phyloP scores from a whole-genome alignment of 2,797 vertebrate genomes.

The Buceros bicornis region DNA sequence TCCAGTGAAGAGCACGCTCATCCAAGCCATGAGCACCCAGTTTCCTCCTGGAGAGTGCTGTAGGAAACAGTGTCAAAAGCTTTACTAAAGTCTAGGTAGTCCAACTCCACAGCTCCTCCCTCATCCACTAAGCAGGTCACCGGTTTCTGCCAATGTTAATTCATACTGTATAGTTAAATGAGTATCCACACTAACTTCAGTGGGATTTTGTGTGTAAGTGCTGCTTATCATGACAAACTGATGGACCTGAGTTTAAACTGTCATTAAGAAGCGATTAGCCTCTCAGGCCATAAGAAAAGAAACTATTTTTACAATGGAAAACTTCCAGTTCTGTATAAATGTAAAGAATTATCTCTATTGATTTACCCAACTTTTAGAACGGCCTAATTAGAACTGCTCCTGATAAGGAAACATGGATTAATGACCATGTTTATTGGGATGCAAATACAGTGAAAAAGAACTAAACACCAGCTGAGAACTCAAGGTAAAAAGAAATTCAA shows the following conservation, averaged over 20 bases:
- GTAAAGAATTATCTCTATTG: slow-evolving; percentile 25
- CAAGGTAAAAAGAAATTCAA: background rate
- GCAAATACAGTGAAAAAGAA: slow-evolving; percentile 18
- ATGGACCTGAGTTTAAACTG: background rate
- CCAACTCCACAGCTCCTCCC: no score
- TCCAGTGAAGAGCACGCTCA: no score
- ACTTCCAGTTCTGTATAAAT: background rate
- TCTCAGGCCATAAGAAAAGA: background rate
- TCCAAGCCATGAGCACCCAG: no score
- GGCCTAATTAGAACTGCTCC: slow-evolving; percentile 5
- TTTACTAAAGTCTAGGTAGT: no score
- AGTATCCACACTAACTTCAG: background rate
- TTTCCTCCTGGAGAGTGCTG: no score
- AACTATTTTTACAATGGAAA: background rate
- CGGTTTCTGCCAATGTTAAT: background rate
- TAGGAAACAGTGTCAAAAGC: no score
- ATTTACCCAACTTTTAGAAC: slow-evolving; percentile 14
- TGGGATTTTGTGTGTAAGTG: background rate
- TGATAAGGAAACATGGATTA: slow-evolving; percentile 5
- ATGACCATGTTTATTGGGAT: slow-evolving; percentile 2
- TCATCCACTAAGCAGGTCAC: no score
- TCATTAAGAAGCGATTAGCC: background rate
- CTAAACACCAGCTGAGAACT: background rate
- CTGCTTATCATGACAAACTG: background rate
- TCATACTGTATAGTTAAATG: background rate